Percentiles rank a stretch among this genome's conserved stretches.
Conservation (phyloP, 2,113 vertebrate genomes). For the Nesoenas mayeri region DNA sequence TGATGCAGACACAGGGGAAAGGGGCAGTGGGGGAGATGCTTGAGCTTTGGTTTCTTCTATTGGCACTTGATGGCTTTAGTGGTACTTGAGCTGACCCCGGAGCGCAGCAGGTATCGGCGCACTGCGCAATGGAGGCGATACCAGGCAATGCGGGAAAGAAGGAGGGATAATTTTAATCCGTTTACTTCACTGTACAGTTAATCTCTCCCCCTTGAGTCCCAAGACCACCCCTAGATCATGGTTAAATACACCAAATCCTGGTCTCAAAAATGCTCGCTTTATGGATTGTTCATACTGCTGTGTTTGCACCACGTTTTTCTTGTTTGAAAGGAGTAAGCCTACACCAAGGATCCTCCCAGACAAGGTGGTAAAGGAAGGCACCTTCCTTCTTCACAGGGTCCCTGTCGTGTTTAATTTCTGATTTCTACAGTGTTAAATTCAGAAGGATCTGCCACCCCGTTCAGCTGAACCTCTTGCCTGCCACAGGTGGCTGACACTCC, state of each 20-base stretch:
- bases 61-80: background rate
- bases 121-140: background rate
- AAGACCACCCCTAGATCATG: background rate
- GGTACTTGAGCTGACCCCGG: background rate
- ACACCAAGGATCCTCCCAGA: accelerated
- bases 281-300: accelerated
- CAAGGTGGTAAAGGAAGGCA: background rate
- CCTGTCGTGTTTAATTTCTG: background rate
- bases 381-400: background rate
- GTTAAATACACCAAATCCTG: background rate
- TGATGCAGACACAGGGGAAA: background rate
- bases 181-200: background rate
- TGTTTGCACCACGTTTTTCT: background rate
- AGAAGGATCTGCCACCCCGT: background rate
- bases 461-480: background rate
- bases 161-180: background rate
- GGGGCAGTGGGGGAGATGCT: background rate
- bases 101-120: background rate
- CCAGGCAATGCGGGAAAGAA: background rate
- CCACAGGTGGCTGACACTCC: background rate
- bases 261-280: background rate
- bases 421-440: accelerated
- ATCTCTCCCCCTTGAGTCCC: background rate
- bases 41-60: background rate
- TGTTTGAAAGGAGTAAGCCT: background rate